These are phyloP conservation scores for Siphonodentalium dalli DNA, from an alignment of 2,888 invertebrate species.

Conservation along the genomic window DNA sequence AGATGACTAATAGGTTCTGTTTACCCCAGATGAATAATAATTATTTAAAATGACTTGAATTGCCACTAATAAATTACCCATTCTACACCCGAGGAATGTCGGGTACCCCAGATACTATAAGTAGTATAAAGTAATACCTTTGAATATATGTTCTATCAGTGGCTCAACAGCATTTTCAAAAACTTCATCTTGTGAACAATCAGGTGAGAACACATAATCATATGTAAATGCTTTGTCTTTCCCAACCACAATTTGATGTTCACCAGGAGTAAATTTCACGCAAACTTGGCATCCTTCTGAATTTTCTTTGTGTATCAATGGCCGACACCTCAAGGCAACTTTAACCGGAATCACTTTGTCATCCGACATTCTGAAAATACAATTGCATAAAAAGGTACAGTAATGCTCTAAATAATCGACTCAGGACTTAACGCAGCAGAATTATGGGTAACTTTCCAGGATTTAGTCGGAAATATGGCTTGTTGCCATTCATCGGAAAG, in stretches of 20 bases:
- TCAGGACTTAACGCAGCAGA: no score
- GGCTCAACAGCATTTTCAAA: conserved; percentile 77
- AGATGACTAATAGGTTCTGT: no score
- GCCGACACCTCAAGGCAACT: conserved; percentile 84
- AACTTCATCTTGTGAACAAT: conserved; percentile 76
- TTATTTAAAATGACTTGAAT: no score
- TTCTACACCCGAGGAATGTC: no score
- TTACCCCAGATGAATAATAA: no score
- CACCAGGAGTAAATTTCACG: conserved; percentile 71
- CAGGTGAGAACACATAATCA: conserved; percentile 80
- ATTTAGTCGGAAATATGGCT: no score
- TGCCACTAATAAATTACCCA: no score
- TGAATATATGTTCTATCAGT: conserved; percentile 79
- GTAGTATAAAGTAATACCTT: no score
- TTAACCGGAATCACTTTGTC: conserved; percentile 69
- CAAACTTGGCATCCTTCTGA: conserved; percentile 76
- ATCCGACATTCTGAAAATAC: conserved; percentile 19
- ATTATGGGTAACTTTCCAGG: no score
- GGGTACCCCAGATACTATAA: no score
- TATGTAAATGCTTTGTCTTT: conserved; percentile 79
- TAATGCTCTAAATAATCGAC: no score
- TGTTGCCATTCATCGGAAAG: no score
- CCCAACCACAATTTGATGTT: conserved; percentile 70
- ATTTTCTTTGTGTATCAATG: conserved; percentile 77
- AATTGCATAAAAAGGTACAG: not conserved